Evolutionary conservation across 2,113 vertebrate species (phyloP), one percentile per base, ranked within the genome.

Genomic region (Aegypius monachus): DNA sequence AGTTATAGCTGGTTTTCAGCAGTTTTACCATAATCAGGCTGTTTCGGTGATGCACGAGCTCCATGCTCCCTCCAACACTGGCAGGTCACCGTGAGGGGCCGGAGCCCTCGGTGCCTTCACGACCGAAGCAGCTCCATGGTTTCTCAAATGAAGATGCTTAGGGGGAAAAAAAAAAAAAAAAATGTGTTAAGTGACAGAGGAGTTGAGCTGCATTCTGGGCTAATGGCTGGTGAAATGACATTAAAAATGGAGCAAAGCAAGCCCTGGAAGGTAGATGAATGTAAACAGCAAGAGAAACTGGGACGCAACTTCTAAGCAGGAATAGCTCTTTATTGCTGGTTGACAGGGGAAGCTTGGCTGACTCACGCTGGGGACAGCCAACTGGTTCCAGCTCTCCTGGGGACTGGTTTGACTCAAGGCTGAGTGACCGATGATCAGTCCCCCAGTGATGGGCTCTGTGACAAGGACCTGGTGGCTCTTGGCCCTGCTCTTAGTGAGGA

Each of bases 211-310:
- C 47, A 22, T 88, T 80, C 74, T 86, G 92, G 74, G 95, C 87
- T 94, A 31, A 75, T 26, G 85, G 84, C 88, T 83, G 93, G 62
- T 66, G 90, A 91, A 92, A 83, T 86, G 65, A 42, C 74, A 32
- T 75, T 38, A 92, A 77, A 95, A 91, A 9, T 85, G 92, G 95
- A 94, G 88, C 96, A 93, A 23, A 93, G 81, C 95, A n/a, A 88
- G 80, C n/a, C 59, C 96, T 87, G 75, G 65, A 16, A 96, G 93
- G 90, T 71, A 79, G 81, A 74, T 2, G 42, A 10, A 62, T 78
- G 95, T 68, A 55, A 96, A 93, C 96, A 92, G 93, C 62, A 6
- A 23, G n/a, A 16, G 75, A 92, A 94, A 95, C 90, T 96, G 82
- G 97, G 97, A 96, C 92, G 8, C 94, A 59, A 52, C 59, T 93